phyloP scores from a whole-genome alignment of 2,113 vertebrate genomes.

The Procapra przewalskii region DNA sequence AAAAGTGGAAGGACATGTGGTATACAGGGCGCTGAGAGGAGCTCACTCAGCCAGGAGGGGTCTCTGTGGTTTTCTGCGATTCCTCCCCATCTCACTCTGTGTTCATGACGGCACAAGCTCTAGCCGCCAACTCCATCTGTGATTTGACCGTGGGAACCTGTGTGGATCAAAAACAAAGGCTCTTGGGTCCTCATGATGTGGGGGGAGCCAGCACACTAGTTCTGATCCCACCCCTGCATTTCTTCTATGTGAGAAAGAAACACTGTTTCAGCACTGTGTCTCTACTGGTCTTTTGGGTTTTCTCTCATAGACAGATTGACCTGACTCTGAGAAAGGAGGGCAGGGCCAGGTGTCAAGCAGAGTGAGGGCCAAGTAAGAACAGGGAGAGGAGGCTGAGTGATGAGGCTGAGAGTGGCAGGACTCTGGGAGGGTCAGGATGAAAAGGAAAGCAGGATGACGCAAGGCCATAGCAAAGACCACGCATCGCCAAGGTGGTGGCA shows the following conservation, averaged over 20 bases:
- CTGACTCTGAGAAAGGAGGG: neutral
- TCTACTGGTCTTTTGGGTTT: neutral
- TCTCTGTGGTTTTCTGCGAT: neutral
- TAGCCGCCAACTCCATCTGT: no score
- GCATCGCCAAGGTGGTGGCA: no score
- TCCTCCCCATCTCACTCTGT: neutral
- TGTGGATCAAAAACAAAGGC: neutral
- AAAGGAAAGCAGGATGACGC: neutral
- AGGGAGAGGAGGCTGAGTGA: neutral
- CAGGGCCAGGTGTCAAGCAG: neutral
- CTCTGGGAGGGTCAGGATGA: neutral
- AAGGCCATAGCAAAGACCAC: fast-evolving
- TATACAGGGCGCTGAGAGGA: neutral
- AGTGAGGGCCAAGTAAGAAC: neutral
- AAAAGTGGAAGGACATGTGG: neutral
- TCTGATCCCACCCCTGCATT: neutral
- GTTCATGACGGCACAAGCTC: neutral
- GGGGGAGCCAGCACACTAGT: neutral
- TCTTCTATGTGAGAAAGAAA: neutral
- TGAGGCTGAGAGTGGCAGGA: neutral
- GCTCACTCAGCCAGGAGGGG: neutral
- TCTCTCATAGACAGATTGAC: neutral
- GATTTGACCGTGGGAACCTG: neutral
- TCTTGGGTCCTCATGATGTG: neutral
- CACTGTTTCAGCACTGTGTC: neutral